A percentile compares a stretch with the other conserved stretches of the same genome.
These are phyloP conservation scores for Lasioglossum marginatum DNA, from an alignment of 2,888 invertebrate genomes.

Conservation along the genomic window DNA sequence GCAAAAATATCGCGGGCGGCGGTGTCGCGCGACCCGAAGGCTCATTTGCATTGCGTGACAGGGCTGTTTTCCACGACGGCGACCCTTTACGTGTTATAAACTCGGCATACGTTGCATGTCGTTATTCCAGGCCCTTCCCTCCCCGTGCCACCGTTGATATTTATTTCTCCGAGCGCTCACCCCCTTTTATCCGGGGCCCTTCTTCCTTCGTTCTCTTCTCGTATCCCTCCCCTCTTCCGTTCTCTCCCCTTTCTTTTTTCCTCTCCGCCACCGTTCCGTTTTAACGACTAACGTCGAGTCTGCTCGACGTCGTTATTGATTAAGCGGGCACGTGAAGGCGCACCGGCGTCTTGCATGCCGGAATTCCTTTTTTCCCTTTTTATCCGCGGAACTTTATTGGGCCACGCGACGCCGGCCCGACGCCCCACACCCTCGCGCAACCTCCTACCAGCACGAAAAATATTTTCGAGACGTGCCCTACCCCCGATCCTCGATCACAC, in stretches of 20 bases:
- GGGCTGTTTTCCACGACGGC: slow-evolving; percentile 72
- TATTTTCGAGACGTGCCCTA: slow-evolving; percentile 1
- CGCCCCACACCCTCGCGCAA: neutral
- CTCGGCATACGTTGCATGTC: slow-evolving; percentile 71
- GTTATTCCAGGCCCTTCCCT: slow-evolving; percentile 52
- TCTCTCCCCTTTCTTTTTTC: neutral
- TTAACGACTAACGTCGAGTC: slow-evolving; percentile 77
- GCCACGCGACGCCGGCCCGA: slow-evolving; percentile 21
- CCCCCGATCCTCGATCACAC: neutral
- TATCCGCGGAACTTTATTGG: slow-evolving; percentile 54
- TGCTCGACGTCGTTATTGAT: slow-evolving; percentile 68
- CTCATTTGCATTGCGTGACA: slow-evolving; percentile 81
- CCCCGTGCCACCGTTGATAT: slow-evolving; percentile 34
- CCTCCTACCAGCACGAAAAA: neutral
- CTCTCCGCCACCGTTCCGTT: slow-evolving; percentile 16
- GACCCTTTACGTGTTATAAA: slow-evolving; percentile 75
- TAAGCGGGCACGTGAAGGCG: slow-evolving; percentile 38
- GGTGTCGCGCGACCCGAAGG: slow-evolving; percentile 55
- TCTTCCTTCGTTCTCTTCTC: slow-evolving; percentile 21
- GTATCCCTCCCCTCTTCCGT: neutral
- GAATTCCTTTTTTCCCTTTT: slow-evolving; percentile 47
- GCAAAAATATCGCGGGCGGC: slow-evolving; percentile 25
- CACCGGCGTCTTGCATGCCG: slow-evolving; percentile 51
- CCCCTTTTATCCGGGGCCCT: slow-evolving; percentile 29
- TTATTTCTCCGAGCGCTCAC: slow-evolving; percentile 37